Percentiles rank a stretch among this genome's conserved stretches.
Evolutionary conservation across 2,797 vertebrate species (phyloP).

Genomic region (Scomberomorus guttatus): DNA sequence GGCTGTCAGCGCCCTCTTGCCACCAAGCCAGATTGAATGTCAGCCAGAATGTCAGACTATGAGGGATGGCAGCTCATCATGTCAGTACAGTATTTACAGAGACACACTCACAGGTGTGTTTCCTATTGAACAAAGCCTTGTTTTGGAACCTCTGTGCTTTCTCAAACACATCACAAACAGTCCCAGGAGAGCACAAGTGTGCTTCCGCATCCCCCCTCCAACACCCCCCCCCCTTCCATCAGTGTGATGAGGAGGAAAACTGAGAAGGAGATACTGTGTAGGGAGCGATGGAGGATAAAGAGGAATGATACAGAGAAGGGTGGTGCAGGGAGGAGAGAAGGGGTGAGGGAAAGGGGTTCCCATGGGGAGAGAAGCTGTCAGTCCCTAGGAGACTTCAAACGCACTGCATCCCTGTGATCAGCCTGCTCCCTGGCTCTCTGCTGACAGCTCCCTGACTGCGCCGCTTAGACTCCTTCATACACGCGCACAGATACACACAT

Average conservation of each 20-base stretch:
- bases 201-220: constrained; percentile 42
- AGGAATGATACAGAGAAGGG: constrained; percentile 64
- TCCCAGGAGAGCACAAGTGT: constrained; percentile 63
- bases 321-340: constrained; percentile 63
- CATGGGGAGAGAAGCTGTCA: constrained; percentile 85
- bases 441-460: constrained; percentile 85
- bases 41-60: constrained; percentile 73
- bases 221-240: constrained; percentile 30
- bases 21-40: constrained; percentile 73
- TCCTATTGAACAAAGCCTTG: constrained; percentile 65
- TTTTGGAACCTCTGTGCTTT: constrained; percentile 59
- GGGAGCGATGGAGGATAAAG: constrained; percentile 66
- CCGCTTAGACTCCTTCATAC: constrained; percentile 77
- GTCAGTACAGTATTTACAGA: constrained; percentile 77
- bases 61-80: constrained; percentile 79
- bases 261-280: constrained; percentile 40
- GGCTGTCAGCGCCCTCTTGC: constrained; percentile 54
- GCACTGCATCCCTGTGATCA: constrained; percentile 85
- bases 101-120: constrained; percentile 65
- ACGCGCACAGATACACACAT: constrained; percentile 32
- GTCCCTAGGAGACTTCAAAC: constrained; percentile 89
- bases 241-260: constrained; percentile 42
- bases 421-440: constrained; percentile 80
- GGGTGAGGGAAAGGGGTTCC: constrained; percentile 71
- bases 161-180: constrained; percentile 47